A percentile compares a stretch with the other conserved stretches of the same genome.
These are phyloP conservation scores for Pseudopodoces humilis DNA, from an alignment of 2,113 vertebrate genomes.

Conservation along the genomic window DNA sequence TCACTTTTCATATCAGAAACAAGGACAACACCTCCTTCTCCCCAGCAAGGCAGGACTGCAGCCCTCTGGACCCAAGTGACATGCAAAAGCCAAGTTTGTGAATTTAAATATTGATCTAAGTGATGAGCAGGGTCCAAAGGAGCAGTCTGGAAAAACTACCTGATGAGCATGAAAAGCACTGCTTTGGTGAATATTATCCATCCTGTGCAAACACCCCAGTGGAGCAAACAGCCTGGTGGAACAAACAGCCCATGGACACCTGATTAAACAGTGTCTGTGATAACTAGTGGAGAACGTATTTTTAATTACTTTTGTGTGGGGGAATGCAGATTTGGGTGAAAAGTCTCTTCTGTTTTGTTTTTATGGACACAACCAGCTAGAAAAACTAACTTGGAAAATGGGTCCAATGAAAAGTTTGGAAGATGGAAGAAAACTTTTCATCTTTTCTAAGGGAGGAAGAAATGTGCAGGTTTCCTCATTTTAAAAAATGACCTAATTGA, in stretches of 20 bases:
- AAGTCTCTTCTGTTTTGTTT: not conserved
- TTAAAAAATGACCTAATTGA: not conserved
- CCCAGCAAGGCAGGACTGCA: not conserved
- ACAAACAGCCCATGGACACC: constrained; percentile 21
- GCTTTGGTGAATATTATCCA: not conserved
- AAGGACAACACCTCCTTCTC: not conserved
- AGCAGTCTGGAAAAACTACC: not conserved
- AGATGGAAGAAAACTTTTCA: not conserved
- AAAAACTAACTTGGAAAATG: not conserved
- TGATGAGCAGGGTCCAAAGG: not conserved
- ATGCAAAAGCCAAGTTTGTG: not conserved
- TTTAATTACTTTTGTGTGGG: constrained; percentile 1
- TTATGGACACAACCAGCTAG: not conserved
- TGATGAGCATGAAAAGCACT: not conserved
- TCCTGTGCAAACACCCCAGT: not conserved
- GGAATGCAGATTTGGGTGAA: not conserved
- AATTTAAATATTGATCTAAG: not conserved
- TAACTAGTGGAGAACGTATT: not conserved
- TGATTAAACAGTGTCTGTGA: constrained; percentile 38
- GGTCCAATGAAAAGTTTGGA: not conserved
- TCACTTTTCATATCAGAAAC: not conserved
- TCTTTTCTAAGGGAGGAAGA: not conserved
- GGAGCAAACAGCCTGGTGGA: not conserved
- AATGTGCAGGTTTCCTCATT: not conserved
- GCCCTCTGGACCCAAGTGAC: not conserved